Evolutionary conservation across 2,113 vertebrate genomes (phyloP).

Genomic region (Ardeotis arabs): DNA sequence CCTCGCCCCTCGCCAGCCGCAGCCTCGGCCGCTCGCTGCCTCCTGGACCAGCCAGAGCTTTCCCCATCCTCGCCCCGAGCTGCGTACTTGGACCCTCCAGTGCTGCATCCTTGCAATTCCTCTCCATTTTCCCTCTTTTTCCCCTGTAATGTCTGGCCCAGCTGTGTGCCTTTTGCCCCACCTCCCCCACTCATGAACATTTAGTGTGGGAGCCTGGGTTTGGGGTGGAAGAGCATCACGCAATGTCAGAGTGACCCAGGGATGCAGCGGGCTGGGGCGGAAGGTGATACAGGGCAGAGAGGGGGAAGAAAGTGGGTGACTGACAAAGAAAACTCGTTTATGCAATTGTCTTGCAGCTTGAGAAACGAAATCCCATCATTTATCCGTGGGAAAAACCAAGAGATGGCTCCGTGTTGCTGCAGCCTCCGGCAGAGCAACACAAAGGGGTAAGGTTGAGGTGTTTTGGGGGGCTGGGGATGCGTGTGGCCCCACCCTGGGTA

Average conservation of each 20-base stretch:
- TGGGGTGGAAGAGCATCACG: background rate
- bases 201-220: accelerated
- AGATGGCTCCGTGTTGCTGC: background rate
- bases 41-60: background rate
- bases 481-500: accelerated
- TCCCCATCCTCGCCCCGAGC: background rate
- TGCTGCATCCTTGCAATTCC: background rate
- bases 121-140: background rate
- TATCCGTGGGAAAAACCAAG: background rate
- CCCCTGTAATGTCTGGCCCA: background rate
- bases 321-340: background rate
- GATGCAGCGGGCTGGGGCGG: accelerated
- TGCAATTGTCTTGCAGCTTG: accelerated
- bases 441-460: background rate
- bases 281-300: background rate
- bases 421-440: background rate
- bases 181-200: background rate
- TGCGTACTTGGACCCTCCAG: background rate
- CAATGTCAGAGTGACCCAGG: accelerated
- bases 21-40: accelerated
- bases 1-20: background rate
- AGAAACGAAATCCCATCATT: background rate
- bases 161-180: background rate
- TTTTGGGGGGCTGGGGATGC: accelerated
- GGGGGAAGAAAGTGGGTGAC: background rate